phyloP scores from a whole-genome alignment of 2,888 invertebrate genomes.

The Argyra leucocephala region DNA sequence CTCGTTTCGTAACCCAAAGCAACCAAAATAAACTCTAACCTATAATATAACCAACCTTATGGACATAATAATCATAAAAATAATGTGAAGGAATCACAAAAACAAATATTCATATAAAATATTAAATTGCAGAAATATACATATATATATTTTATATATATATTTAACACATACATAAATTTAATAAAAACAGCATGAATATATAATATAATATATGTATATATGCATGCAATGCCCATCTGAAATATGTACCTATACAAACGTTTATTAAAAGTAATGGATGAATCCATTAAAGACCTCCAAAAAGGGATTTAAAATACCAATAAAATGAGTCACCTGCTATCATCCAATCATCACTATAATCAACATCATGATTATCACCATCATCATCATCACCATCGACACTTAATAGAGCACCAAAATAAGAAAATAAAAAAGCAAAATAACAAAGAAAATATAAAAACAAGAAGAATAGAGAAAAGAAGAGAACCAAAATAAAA shows the following conservation, averaged over 20 bases:
- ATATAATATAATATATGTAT: not conserved
- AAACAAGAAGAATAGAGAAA: conserved; percentile 16
- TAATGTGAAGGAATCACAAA: not conserved
- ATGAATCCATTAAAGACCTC: conserved; percentile 3
- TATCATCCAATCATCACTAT: not conserved
- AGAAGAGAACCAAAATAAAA: conserved; percentile 18
- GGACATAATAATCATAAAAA: not conserved
- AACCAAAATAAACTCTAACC: no score
- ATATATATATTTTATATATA: not conserved
- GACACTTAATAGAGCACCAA: conserved; percentile 9
- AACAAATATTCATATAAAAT: not conserved
- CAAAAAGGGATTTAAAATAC: conserved; percentile 6
- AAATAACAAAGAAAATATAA: conserved; percentile 18
- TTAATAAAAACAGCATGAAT: not conserved
- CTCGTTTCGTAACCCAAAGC: not conserved
- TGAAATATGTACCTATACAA: not conserved
- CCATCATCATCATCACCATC: conserved; percentile 16
- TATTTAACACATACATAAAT: not conserved
- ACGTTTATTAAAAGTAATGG: conserved; percentile 1
- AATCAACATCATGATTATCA: not conserved
- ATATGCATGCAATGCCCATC: not conserved
- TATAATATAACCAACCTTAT: not conserved
- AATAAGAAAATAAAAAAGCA: conserved; percentile 19
- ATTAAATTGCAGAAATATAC: not conserved
- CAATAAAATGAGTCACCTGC: not conserved